Conservation (phyloP, 1,140 invertebrate genomes). For the Drusus annulatus region DNA sequence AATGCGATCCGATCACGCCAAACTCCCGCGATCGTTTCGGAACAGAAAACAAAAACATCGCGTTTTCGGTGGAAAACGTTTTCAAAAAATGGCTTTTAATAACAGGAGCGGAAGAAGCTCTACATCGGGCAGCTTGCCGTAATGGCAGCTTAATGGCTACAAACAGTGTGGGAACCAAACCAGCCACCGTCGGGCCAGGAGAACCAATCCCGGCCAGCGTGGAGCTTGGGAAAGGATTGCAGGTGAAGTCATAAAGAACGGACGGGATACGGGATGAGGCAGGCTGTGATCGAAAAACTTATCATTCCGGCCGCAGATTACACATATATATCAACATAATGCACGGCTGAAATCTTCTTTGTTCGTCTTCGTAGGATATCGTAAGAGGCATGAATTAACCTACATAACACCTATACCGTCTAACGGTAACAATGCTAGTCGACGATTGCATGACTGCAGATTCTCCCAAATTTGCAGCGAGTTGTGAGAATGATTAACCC, state of each 20-base stretch:
- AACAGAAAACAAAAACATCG: conserved; percentile 52
- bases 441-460: neutral
- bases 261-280: conserved; percentile 6
- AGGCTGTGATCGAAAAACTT: conserved; percentile 27
- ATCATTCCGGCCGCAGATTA: neutral
- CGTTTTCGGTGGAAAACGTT: conserved; percentile 50
- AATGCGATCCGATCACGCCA: conserved; percentile 58
- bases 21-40: conserved; percentile 38
- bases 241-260: conserved; percentile 34
- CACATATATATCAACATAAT: neutral
- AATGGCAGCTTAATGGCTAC: conserved; percentile 53
- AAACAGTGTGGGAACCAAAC: conserved; percentile 56
- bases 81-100: conserved; percentile 59
- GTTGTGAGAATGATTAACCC: conserved; percentile 1
- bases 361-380: too few relatives aligned
- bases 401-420: too few relatives aligned
- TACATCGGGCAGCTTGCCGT: conserved; percentile 38
- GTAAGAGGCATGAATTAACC: too few relatives aligned
- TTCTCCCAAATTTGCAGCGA: neutral
- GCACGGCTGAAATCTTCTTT: neutral
- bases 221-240: conserved; percentile 29
- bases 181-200: conserved; percentile 2
- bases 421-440: neutral
- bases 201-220: neutral
- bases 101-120: conserved; percentile 57